phyloP scores from a whole-genome alignment of 1,140 invertebrate genomes.

The Apis florea region DNA sequence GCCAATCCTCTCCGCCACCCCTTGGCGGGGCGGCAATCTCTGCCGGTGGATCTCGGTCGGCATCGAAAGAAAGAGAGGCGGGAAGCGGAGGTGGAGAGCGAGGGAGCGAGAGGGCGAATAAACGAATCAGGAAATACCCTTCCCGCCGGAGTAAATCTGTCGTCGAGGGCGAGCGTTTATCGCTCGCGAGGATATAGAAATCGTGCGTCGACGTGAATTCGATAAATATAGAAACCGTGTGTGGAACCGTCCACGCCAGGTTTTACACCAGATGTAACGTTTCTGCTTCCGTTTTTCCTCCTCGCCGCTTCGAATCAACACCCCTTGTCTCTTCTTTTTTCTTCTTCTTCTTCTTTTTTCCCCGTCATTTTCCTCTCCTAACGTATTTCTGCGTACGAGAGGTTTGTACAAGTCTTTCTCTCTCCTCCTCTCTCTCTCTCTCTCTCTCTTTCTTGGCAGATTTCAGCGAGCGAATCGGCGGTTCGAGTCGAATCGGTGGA shows the following conservation, averaged over 20 bases:
- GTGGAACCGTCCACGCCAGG: conserved; percentile 43
- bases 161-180: conserved; percentile 66
- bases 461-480: conserved; percentile 15
- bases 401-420: neutral
- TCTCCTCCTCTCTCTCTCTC: no score
- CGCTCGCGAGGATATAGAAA: conserved; percentile 60
- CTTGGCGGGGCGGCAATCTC: conserved; percentile 27
- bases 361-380: neutral
- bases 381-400: neutral
- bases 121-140: conserved; percentile 54
- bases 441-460: conserved; percentile 29
- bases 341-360: neutral
- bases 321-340: conserved; percentile 18
- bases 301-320: conserved; percentile 14
- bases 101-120: conserved; percentile 11
- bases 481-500: conserved; percentile 31
- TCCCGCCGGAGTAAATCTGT: conserved; percentile 67
- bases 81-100: neutral
- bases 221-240: conserved; percentile 69
- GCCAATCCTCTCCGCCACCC: conserved; percentile 3
- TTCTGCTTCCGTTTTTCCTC: conserved; percentile 70
- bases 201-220: conserved; percentile 63
- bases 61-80: conserved; percentile 48
- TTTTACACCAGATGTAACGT: conserved; percentile 73
- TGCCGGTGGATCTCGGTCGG: conserved; percentile 34